phyloP scores from a whole-genome alignment of 2,888 invertebrate species.

The Caenorhabditis sp. region DNA sequence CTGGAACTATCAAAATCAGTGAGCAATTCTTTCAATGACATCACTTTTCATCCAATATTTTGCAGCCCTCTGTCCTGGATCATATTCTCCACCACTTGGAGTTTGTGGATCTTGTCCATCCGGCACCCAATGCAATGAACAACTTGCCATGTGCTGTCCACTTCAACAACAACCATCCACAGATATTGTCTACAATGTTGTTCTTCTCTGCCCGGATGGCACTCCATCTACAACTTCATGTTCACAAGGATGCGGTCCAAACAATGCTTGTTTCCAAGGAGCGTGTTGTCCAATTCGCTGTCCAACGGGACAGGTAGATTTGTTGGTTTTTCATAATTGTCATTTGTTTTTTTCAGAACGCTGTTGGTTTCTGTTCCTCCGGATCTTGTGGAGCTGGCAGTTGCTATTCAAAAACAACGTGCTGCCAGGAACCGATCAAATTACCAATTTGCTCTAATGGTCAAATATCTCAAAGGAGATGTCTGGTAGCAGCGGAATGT shows the following conservation, averaged over 20 bases:
- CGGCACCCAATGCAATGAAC: conserved; percentile 67
- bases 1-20: conserved; percentile 68
- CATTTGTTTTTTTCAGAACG: conserved; percentile 57
- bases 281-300: conserved; percentile 80
- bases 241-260: conserved; percentile 68
- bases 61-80: conserved; percentile 73
- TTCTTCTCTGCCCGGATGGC: conserved; percentile 74
- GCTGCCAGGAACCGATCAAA: conserved; percentile 73
- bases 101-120: conserved; percentile 67
- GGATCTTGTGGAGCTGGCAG: conserved; percentile 69
- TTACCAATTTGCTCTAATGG: conserved; percentile 54
- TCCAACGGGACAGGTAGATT: conserved; percentile 73
- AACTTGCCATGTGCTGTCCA: conserved; percentile 71
- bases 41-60: neutral
- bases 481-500: conserved; percentile 70
- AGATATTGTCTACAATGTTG: conserved; percentile 69
- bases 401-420: conserved; percentile 72
- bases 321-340: too few relatives aligned
- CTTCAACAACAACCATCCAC: conserved; percentile 65
- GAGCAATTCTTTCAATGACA: neutral
- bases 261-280: conserved; percentile 77
- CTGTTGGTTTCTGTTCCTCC: conserved; percentile 72
- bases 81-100: conserved; percentile 71
- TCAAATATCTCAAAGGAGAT: conserved; percentile 59
- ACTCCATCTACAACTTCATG: conserved; percentile 71